These are phyloP conservation scores for Fulica atra DNA, from an alignment of 2,113 vertebrate genomes.

Conservation along the genomic window DNA sequence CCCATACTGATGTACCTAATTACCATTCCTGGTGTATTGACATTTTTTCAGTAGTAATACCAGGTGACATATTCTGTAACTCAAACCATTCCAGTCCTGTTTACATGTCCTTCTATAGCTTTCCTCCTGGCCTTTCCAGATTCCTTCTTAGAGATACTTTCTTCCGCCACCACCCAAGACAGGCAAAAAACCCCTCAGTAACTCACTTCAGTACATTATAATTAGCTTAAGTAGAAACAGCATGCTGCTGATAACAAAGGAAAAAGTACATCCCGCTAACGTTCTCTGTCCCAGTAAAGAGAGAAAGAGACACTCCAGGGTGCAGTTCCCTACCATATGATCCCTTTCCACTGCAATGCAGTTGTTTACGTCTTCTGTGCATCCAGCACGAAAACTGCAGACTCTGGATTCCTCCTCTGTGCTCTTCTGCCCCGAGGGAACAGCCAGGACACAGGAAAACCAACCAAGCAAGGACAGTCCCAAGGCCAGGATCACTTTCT, in stretches of 20 bases:
- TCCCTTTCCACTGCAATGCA: background rate
- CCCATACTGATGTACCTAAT: background rate
- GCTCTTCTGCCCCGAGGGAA: background rate
- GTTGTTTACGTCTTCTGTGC: background rate
- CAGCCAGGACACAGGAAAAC: background rate
- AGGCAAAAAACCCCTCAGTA: background rate
- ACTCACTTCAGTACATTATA: background rate
- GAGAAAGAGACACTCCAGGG: background rate
- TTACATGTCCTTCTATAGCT: background rate
- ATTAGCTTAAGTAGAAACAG: background rate
- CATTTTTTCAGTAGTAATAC: background rate
- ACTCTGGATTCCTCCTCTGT: background rate
- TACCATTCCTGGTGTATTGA: background rate
- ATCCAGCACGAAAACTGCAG: background rate
- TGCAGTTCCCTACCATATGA: background rate
- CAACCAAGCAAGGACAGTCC: rapidly evolving
- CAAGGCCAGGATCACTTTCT: background rate
- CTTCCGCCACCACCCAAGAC: background rate
- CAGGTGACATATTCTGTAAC: background rate
- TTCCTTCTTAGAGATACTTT: background rate
- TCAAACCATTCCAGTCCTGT: background rate
- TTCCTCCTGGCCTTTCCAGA: background rate
- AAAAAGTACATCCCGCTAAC: background rate
- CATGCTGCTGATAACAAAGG: background rate
- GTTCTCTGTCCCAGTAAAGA: background rate